phyloP scores from a whole-genome alignment of 2,888 invertebrate genomes.

The Disparrhopalites patrizii region DNA sequence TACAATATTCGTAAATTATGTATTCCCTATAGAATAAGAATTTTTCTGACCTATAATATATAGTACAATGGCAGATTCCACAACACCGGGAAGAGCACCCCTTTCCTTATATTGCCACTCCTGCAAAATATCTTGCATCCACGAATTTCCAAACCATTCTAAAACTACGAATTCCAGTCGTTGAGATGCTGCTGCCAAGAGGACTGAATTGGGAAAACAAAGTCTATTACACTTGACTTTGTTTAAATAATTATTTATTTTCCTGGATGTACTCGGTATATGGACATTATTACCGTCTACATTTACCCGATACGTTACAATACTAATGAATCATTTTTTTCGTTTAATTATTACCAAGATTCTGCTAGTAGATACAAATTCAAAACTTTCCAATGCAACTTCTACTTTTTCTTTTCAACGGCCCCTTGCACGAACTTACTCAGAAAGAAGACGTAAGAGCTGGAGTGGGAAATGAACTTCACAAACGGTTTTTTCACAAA shows the following conservation, averaged over 20 bases:
- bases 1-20: too few relatives aligned
- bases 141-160: slow-evolving; percentile 64
- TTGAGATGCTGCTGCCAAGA: slow-evolving; percentile 88
- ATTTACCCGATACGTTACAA: too few relatives aligned
- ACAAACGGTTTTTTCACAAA: slow-evolving; percentile 91
- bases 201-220: too few relatives aligned
- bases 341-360: too few relatives aligned
- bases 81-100: slow-evolving; percentile 76
- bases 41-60: slow-evolving; percentile 74
- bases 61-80: slow-evolving; percentile 76
- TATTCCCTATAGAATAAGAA: too few relatives aligned
- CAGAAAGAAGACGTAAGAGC: slow-evolving; percentile 88
- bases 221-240: too few relatives aligned
- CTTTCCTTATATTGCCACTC: slow-evolving; percentile 60
- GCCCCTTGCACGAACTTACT: slow-evolving; percentile 61
- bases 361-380: too few relatives aligned
- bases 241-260: too few relatives aligned
- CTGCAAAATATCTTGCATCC: slow-evolving; percentile 61
- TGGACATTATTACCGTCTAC: too few relatives aligned
- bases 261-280: too few relatives aligned
- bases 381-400: too few relatives aligned
- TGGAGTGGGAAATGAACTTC: slow-evolving; percentile 92
- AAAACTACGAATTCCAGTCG: slow-evolving; percentile 74
- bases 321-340: too few relatives aligned
- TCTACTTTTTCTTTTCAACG: background rate